Evolutionary conservation across 2,888 invertebrate species (phyloP).

Genomic region (Phengaris alcon): DNA sequence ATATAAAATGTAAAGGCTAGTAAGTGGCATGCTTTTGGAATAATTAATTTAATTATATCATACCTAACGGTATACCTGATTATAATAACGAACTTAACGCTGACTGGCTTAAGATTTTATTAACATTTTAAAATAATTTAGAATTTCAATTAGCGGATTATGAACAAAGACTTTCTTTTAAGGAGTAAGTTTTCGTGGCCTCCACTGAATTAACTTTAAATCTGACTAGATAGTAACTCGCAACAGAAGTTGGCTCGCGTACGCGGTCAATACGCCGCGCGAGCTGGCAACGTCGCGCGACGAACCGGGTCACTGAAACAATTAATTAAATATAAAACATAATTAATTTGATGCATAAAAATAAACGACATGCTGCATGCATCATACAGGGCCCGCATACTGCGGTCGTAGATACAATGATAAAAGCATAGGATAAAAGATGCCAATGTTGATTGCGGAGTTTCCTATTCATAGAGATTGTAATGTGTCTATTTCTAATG

Average conservation of each 20-base stretch:
- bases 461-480: not conserved
- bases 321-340: slow-evolving; percentile 1
- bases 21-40: too few relatives aligned
- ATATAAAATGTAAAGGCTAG: too few relatives aligned
- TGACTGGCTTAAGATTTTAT: too few relatives aligned
- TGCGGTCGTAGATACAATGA: not conserved
- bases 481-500: not conserved
- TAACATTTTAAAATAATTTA: too few relatives aligned
- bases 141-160: too few relatives aligned
- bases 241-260: not conserved
- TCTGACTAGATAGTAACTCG: slow-evolving; percentile 8
- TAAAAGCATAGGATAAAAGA: not conserved
- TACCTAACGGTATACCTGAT: too few relatives aligned
- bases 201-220: not conserved
- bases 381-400: not conserved
- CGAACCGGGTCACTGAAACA: slow-evolving; percentile 12
- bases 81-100: too few relatives aligned
- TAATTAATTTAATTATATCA: too few relatives aligned
- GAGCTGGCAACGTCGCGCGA: slow-evolving; percentile 6
- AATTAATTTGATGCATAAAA: slow-evolving; percentile 17
- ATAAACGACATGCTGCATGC: slow-evolving; percentile 3
- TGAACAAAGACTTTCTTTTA: too few relatives aligned
- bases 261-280: slow-evolving; percentile 15
- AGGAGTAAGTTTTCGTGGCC: not conserved
- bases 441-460: not conserved